A percentile compares a stretch with the other conserved stretches of the same genome.
Conservation (phyloP, 1,140 invertebrate species). For the Aphelenchoides besseyi region DNA sequence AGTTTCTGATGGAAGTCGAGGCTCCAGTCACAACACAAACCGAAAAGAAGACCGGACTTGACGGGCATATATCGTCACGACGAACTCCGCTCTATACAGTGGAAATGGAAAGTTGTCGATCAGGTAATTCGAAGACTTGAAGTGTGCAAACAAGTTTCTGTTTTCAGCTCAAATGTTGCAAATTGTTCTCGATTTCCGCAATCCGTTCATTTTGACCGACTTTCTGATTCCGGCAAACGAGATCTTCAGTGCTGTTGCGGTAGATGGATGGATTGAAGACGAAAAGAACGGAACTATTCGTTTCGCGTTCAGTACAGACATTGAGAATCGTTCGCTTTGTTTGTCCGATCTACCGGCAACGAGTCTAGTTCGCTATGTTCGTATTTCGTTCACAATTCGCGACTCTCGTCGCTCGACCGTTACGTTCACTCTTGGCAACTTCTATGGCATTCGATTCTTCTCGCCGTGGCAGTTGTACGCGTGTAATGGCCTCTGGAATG, state of each 20-base stretch:
- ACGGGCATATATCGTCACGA: not conserved
- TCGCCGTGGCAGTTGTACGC: slow-evolving; percentile 18
- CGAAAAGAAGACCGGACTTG: slow-evolving; percentile 9
- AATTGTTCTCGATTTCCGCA: slow-evolving; percentile 81
- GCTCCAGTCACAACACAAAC: not conserved
- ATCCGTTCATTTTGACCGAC: slow-evolving; percentile 79
- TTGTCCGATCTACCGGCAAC: not conserved
- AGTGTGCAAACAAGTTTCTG: not conserved
- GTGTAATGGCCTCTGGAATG: not conserved
- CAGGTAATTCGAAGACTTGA: not conserved
- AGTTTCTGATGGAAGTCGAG: not conserved
- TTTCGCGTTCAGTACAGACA: slow-evolving; percentile 23
- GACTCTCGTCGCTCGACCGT: not conserved
- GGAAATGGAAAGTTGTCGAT: slow-evolving; percentile 11
- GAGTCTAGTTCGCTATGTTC: slow-evolving; percentile 1
- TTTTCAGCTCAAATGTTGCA: slow-evolving; percentile 19
- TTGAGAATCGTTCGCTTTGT: slow-evolving; percentile 28
- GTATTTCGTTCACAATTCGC: slow-evolving; percentile 9
- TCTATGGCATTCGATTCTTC: slow-evolving; percentile 20
- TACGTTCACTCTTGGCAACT: slow-evolving; percentile 13
- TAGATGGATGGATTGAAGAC: slow-evolving; percentile 33
- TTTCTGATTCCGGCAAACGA: slow-evolving; percentile 74
- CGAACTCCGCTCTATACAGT: not conserved
- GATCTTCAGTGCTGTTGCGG: slow-evolving; percentile 26
- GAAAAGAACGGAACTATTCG: slow-evolving; percentile 21